Conservation (phyloP, 2,797 vertebrate species). For the Melanotaenia nigrans region DNA sequence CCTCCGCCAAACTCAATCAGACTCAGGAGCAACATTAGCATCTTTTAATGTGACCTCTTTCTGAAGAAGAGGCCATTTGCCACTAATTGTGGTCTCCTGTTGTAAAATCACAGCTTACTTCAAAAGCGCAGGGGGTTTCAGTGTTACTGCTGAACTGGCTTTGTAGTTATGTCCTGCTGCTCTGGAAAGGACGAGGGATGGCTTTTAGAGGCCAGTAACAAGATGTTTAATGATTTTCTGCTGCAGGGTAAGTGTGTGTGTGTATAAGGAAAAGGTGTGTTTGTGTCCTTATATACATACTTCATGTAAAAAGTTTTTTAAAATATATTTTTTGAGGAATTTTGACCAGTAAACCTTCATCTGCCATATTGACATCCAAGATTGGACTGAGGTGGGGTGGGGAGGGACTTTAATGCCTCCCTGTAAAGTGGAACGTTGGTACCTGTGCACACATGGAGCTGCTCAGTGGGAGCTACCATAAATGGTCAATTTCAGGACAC, state of each 20-base stretch:
- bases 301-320: slow-evolving; percentile 6
- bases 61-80: slow-evolving; percentile 13
- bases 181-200: slow-evolving; percentile 46
- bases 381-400: slow-evolving; percentile 13
- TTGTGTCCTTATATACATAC: slow-evolving; percentile 6
- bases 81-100: slow-evolving; percentile 22
- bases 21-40: slow-evolving; percentile 19
- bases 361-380: slow-evolving; percentile 41
- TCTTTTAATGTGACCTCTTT: slow-evolving; percentile 40
- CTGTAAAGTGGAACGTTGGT: slow-evolving; percentile 64
- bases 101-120: slow-evolving; percentile 57
- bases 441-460: slow-evolving; percentile 69
- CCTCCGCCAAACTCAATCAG: slow-evolving; percentile 11
- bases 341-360: slow-evolving; percentile 53
- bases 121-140: slow-evolving; percentile 53
- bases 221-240: slow-evolving; percentile 63
- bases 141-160: slow-evolving; percentile 49
- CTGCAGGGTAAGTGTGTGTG: slow-evolving; percentile 40
- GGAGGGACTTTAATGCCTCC: slow-evolving; percentile 59
- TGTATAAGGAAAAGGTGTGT: slow-evolving; percentile 22
- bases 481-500: slow-evolving; percentile 65
- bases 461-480: slow-evolving; percentile 63
- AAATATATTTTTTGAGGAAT: slow-evolving; percentile 14
- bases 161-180: slow-evolving; percentile 69
- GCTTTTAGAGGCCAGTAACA: slow-evolving; percentile 60